Percentiles rank a stretch among this genome's conserved stretches.
phyloP scores from a whole-genome alignment of 2,888 invertebrate species.

The Synanthedon tipuliformis region DNA sequence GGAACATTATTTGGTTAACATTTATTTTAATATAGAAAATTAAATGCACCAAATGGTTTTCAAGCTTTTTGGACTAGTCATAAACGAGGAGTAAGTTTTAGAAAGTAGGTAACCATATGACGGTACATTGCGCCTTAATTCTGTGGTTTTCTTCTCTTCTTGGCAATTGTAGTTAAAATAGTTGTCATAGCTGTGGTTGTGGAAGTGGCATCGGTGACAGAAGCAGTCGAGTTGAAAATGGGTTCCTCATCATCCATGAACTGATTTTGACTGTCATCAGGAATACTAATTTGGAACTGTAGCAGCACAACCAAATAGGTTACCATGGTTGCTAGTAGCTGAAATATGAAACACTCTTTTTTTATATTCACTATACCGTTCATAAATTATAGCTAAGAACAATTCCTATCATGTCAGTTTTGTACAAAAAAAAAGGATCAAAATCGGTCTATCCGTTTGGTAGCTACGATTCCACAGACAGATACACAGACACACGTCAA shows the following conservation, averaged over 20 bases:
- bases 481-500: too few species aligned
- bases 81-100: background rate
- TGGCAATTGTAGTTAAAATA: constrained; percentile 42
- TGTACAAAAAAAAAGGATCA: too few species aligned
- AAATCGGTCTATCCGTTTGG: too few species aligned
- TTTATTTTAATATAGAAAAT: too few species aligned
- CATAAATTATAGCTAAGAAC: too few species aligned
- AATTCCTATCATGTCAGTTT: too few species aligned
- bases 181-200: constrained; percentile 37
- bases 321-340: constrained; percentile 81
- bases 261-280: constrained; percentile 51
- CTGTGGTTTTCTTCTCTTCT: constrained; percentile 38
- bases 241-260: constrained; percentile 19
- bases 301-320: constrained; percentile 79
- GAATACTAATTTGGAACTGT: constrained; percentile 82
- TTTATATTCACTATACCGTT: too few species aligned
- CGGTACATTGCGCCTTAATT: background rate
- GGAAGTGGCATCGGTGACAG: constrained; percentile 24
- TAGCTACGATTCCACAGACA: too few species aligned
- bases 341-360: constrained; percentile 16
- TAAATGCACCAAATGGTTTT: too few species aligned
- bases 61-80: too few species aligned
- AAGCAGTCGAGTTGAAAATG: constrained; percentile 15
- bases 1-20: too few species aligned
- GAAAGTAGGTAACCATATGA: too few species aligned